These are phyloP conservation scores for Crocallis elinguaria DNA, from an alignment of 2,888 invertebrate genomes.

Conservation along the genomic window DNA sequence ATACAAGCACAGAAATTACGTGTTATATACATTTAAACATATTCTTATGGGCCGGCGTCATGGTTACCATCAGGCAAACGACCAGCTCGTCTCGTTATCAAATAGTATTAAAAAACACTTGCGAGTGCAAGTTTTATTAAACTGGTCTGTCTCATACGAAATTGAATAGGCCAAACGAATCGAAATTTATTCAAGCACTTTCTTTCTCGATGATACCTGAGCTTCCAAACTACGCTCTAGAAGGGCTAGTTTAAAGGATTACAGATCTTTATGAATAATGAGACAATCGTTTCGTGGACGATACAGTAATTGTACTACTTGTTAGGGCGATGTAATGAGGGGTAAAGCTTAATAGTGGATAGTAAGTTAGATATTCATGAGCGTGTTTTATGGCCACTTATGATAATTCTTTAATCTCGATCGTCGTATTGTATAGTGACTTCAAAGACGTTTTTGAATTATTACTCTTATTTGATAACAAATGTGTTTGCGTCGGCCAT, in stretches of 20 bases:
- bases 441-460: not conserved
- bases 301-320: conserved; percentile 7
- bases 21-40: no score
- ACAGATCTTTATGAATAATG: conserved; percentile 35
- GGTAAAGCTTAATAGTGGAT: not conserved
- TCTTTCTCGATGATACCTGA: not conserved
- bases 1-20: no score
- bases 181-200: not conserved
- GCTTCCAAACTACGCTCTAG: conserved; percentile 1
- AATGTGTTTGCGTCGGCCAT: no score
- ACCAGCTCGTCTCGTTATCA: no score
- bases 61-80: no score
- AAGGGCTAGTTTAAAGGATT: conserved; percentile 12
- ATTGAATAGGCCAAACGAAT: no score
- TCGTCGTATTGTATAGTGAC: no score
- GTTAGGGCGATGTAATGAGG: not conserved
- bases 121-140: no score
- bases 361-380: not conserved
- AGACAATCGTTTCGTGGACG: conserved; percentile 23
- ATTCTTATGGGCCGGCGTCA: no score
- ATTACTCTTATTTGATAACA: not conserved
- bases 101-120: no score
- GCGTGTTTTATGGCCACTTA: not conserved
- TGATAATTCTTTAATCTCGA: conserved; percentile 4
- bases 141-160: no score